Percentiles rank a stretch among this genome's conserved stretches.
phyloP scores from a whole-genome alignment of 2,888 invertebrate species.

The Merodon equestris region DNA sequence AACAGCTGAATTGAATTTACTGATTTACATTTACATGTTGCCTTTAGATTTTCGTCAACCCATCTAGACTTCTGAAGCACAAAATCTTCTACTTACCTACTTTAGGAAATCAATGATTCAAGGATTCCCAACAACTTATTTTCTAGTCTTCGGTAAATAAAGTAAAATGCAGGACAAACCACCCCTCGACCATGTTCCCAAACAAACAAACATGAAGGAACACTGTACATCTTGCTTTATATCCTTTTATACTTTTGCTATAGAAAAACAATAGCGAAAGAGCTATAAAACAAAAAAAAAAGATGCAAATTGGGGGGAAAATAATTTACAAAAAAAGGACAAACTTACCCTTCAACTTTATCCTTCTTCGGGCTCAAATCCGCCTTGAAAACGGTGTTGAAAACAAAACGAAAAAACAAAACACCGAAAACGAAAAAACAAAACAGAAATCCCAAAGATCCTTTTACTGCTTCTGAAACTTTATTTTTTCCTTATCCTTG shows the following conservation, averaged over 20 bases:
- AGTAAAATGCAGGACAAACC: too few species aligned
- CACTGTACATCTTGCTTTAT: background rate
- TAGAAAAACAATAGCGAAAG: constrained; percentile 9
- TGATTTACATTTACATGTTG: too few species aligned
- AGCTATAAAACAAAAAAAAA: background rate
- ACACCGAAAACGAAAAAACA: constrained; percentile 5
- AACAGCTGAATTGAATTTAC: too few species aligned
- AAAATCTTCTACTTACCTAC: too few species aligned
- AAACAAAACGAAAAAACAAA: constrained; percentile 7
- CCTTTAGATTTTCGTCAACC: too few species aligned
- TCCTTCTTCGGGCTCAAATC: constrained; percentile 53
- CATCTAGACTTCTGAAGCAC: too few species aligned
- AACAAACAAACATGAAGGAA: background rate
- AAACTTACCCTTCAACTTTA: constrained; percentile 63
- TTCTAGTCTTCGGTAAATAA: too few species aligned
- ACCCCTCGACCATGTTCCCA: too few species aligned
- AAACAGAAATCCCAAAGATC: constrained; percentile 36
- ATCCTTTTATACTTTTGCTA: constrained; percentile 14
- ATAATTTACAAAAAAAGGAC: background rate
- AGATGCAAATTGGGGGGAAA: too few species aligned
- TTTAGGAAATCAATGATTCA: too few species aligned
- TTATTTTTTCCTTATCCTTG: constrained; percentile 14
- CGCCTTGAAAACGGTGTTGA: constrained; percentile 29
- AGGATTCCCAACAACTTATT: too few species aligned
- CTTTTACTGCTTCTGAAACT: constrained; percentile 28